Base-by-base conservation (phyloP, 35 echinoderm and acorn worm genomes). In the Stichopus chloronotus region DNA sequence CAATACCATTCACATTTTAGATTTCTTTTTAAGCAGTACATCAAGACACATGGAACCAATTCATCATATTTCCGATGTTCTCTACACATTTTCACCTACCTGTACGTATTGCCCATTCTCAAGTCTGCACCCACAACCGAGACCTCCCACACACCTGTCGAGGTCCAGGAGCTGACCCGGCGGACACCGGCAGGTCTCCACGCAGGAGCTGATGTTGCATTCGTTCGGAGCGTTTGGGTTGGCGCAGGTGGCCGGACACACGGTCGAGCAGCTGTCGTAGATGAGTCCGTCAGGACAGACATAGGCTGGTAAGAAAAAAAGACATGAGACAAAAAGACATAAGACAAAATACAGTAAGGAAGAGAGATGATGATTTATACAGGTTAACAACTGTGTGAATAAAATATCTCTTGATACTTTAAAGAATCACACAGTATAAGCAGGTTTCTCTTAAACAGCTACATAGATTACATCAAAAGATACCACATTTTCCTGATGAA, bases 141-240 rank as follows among this genome's bases (percentile, higher is more conserved):
- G 52, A 12, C 76, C 80, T 5, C 69, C 55, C 7, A 96, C 92
- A 88, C 95, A 96, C 25, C 59, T 58, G 81, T 94, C 83, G 6
- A 81, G 78, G n/a, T 96, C 92, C 76, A 91, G 80, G 16, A 96
- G 13, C 55, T 82, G 65, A 13, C 88, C 92, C 5, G 74, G 78
- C 79, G 92, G 92, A 76, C 95, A 96, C 25, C 76, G 57, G 85
- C 95, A 96, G 25, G 85, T 92, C 59, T 94, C 94, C 55, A 79
- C 12, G 53, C 90, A 91, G 2, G 54, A 71, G 76, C 23, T 52
- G 9, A 78, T 79, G 71, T 43, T 56, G 21, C 90, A 91, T 6
- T 91, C 20, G 17, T 79, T 56, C 6, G 87, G 87, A 72, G 93
- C 79, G 9, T 63, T 19, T 2, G 55, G 58, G 61, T 54, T 21